A percentile compares a stretch with the other conserved stretches of the same genome.
Evolutionary conservation across 2,888 invertebrate species (phyloP).

Genomic region (Drosophila mimetica): DNA sequence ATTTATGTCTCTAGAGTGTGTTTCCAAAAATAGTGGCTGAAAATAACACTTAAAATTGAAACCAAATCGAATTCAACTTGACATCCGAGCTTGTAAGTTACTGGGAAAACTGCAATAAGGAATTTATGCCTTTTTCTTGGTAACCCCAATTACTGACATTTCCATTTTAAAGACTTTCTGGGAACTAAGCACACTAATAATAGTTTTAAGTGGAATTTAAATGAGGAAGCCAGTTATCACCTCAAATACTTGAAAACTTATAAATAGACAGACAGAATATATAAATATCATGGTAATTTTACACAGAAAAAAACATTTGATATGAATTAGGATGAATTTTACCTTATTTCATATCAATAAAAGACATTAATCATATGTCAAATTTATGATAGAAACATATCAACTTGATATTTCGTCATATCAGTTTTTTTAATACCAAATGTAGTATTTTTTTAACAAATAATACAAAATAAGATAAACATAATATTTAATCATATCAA

Average conservation of each 20-base stretch:
- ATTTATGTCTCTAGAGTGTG: slow-evolving; percentile 13
- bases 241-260: background rate
- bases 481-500: no score
- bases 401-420: no score
- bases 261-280: background rate
- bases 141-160: background rate
- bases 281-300: background rate
- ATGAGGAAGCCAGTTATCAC: background rate
- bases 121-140: background rate
- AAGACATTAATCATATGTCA: no score
- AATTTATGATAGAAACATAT: no score
- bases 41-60: background rate
- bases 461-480: no score
- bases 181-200: background rate
- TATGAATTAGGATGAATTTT: no score
- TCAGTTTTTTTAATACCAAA: no score
- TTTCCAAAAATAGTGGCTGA: background rate
- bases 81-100: background rate
- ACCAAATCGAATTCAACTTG: slow-evolving; percentile 5
- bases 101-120: background rate
- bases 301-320: no score
- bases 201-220: background rate
- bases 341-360: no score
- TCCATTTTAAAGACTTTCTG: background rate
- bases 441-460: no score